Conservation (phyloP, 1,140 invertebrate species). For the Rhopalosiphum maidis region DNA sequence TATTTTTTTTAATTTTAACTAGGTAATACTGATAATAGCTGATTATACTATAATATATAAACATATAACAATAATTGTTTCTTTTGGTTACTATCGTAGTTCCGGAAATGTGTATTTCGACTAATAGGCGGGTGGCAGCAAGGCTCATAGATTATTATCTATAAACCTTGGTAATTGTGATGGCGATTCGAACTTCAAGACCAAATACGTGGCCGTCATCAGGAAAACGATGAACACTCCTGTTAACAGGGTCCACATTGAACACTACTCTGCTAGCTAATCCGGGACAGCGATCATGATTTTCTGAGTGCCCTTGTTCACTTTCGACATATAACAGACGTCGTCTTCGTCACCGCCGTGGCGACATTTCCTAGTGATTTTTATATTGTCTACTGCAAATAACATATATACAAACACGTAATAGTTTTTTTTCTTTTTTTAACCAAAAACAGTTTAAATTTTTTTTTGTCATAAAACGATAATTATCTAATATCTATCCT, state of each 20-base stretch:
- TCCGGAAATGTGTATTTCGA: no score
- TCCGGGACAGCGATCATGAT: not conserved
- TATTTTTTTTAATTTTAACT: no score
- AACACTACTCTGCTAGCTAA: not conserved
- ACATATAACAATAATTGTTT: no score
- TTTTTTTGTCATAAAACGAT: no score
- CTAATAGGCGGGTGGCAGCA: no score
- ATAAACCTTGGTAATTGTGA: no score
- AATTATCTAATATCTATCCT: not conserved
- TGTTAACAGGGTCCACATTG: not conserved
- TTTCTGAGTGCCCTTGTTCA: slow-evolving; percentile 34
- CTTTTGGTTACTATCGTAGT: no score
- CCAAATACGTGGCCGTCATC: not conserved
- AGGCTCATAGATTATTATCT: no score
- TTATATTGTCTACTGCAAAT: not conserved
- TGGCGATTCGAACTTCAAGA: not conserved
- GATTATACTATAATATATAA: no score
- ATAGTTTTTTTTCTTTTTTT: no score
- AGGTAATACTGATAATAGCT: no score
- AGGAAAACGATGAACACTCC: not conserved
- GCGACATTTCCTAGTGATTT: not conserved
- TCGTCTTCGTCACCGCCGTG: not conserved
- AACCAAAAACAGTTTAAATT: no score
- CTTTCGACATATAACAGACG: not conserved
- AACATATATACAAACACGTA: not conserved